Evolutionary conservation across 2,888 invertebrate genomes (phyloP), one percentile per base, ranked within the genome.

Genomic region (Polydrusus cervinus): DNA sequence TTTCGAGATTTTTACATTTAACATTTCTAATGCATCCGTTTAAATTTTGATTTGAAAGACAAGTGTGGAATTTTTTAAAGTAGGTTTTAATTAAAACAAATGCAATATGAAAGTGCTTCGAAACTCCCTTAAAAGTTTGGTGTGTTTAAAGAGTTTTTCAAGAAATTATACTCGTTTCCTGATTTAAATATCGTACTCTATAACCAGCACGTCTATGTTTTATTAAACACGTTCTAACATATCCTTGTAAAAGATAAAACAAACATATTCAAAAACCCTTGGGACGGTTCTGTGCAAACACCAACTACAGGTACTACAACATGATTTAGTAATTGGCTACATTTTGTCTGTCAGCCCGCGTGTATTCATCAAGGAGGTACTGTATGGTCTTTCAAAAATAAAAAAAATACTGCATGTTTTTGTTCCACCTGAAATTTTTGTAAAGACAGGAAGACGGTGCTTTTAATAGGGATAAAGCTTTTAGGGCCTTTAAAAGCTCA

Each of bases 241-340:
- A 13, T 30, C 14, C 1, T 30, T 55, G 55, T 55, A 55, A 55
- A 51, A 20, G 51, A 51, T 18, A 25, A 55, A 55, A 55, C 20
- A 55, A 55, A 55, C 6, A 53, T 13, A n/a, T 55, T 30, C 30
- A 30, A 30, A 55, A 18, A 30, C 55, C 55, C 25, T 55, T n/a
- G 55, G 55, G 55, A 55, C 55, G 55, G 55, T 30, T 30, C 55
- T 55, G 55, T 55, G 1, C 30, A 55, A 55, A 55, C 55, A 55
- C 13, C 55, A 55, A n/a, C 30, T 30, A 55, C 25, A 55, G 55
- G 55, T 30, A 30, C 55, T 30, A 55, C 55, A 55, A n/a, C 55
- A 30, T 47, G 64, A 65, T 65, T 65, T 49, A 34, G 49, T 65
- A 65, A 65, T 65, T 65, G 64, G 64, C 64, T 49, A 65, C 64